phyloP scores from a whole-genome alignment of 2,113 vertebrate species.

The Aix galericulata region DNA sequence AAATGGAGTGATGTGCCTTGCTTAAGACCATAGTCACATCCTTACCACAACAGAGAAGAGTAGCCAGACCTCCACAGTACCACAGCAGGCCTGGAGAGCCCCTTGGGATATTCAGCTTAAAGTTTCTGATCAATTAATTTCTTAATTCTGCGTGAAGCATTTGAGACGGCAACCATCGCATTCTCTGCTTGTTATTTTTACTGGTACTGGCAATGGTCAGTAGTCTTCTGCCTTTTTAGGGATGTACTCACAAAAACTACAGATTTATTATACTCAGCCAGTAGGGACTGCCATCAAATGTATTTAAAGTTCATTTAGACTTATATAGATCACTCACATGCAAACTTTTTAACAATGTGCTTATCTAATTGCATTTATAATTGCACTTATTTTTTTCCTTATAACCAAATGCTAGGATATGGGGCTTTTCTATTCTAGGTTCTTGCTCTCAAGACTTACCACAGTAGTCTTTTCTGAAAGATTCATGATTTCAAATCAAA shows the following conservation, averaged over 20 bases:
- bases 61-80: background rate
- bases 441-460: background rate
- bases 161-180: background rate
- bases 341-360: background rate
- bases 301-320: background rate
- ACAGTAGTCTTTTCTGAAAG: background rate
- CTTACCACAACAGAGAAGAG: background rate
- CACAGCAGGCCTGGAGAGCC: background rate
- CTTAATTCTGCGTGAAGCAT: background rate
- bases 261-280: background rate
- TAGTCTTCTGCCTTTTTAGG: background rate
- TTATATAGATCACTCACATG: background rate
- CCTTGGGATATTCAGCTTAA: background rate
- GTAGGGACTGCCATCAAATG: background rate
- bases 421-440: background rate
- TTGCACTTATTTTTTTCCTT: background rate
- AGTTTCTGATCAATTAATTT: background rate
- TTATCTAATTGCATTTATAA: background rate
- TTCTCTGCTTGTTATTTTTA: background rate
- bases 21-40: background rate
- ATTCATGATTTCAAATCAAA: background rate
- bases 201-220: background rate
- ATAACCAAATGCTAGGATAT: background rate
- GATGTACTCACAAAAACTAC: background rate
- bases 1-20: accelerated